Base-by-base conservation (phyloP, 2,797 vertebrate species). In the Erithacus rubecula region DNA sequence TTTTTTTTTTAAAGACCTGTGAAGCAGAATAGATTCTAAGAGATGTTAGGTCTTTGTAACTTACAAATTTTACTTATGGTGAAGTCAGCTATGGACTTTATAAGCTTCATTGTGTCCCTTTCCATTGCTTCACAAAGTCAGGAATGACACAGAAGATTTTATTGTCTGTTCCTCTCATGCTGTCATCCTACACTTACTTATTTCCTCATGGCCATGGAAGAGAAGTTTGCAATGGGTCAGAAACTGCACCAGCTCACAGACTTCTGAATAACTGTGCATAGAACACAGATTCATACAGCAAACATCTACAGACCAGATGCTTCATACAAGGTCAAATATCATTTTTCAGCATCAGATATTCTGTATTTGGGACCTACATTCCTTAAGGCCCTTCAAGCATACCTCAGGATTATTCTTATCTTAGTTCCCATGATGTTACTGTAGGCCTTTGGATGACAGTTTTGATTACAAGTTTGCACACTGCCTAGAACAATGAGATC, bases 401-500 rank as follows among this genome's bases (percentile, higher is more conserved):
- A 8, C 49, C 72, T 83, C 36, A 56, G 67, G 51, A 88, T 83
- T 68, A 83, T 69, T 87, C 37, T 83, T 78, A 76, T 77, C 39
- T 60, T 56, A 21, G 41, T 55, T 89, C 43, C 46, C 36, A 69
- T 5, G 4, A 58, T 49, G 69, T 86, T 87, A 62, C 82, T 29
- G 56, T 30, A 91, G 71, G 70, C 53, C 26, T 78, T 55, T 41
- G 46, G 46, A 65, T 81, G 72, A 91, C 76, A 88, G 65, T 56
- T 91, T 85, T 71, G 93, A 86, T 94, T 91, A 13, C 30, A 87
- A 68, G 60, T 60, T 67, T 91, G 77, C 60, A 70, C 51, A 47
- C 29, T 70, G 68, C 44, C 88, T 84, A 60, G 85, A 87, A 94
- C 85, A 94, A 37, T 83, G 89, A 77, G 62, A 71, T 60, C 69